These are phyloP conservation scores for Plagiodera versicolora DNA, from an alignment of 2,888 invertebrate genomes.

Conservation along the genomic window DNA sequence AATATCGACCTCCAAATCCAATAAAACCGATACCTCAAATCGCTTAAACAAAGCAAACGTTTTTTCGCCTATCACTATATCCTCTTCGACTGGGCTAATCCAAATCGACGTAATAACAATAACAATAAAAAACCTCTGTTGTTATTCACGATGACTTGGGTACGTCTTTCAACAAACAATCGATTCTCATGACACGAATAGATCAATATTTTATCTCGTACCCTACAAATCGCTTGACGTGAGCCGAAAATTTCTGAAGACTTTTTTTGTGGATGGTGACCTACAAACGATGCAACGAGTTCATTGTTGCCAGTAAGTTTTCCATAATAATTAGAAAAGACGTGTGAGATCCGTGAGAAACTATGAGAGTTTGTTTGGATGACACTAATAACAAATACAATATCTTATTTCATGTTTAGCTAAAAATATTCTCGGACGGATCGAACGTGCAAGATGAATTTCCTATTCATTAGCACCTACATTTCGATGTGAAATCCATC, in stretches of 20 bases:
- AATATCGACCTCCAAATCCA: no score
- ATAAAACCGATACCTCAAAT: neutral
- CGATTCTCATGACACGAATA: neutral
- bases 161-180: neutral
- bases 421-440: neutral
- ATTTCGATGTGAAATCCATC: no score
- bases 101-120: neutral
- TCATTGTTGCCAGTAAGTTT: constrained; percentile 20
- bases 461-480: no score
- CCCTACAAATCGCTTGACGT: neutral
- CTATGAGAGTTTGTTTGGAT: neutral
- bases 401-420: neutral
- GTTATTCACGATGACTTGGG: neutral
- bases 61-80: neutral
- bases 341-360: constrained; percentile 20
- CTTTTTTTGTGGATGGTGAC: neutral
- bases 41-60: neutral
- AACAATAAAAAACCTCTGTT: neutral
- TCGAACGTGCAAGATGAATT: neutral
- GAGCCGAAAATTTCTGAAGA: neutral
- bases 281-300: constrained; percentile 19
- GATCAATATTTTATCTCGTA: neutral
- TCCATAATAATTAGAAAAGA: constrained; percentile 20
- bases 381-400: neutral
- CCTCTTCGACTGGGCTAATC: neutral